phyloP scores from a whole-genome alignment of 2,797 vertebrate genomes.

The Phoxinus dragarum region DNA sequence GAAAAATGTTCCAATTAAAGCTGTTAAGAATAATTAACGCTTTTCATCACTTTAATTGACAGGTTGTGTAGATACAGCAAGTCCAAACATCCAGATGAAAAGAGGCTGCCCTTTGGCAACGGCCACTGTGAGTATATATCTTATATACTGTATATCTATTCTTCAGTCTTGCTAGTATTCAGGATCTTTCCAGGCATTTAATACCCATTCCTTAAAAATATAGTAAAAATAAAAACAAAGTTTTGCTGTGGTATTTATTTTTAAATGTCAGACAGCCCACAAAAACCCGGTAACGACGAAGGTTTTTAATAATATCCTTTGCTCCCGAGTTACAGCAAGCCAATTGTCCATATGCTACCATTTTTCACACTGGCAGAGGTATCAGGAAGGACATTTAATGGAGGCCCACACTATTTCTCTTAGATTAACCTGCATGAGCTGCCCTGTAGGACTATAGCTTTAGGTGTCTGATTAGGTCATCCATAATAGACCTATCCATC shows the following conservation, averaged over 20 bases:
- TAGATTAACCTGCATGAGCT: conserved; percentile 21
- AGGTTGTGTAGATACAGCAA: conserved; percentile 96
- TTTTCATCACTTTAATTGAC: conserved; percentile 74
- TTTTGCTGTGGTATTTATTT: conserved; percentile 21
- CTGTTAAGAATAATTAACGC: conserved; percentile 68
- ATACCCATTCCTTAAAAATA: background rate
- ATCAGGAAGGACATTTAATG: conserved; percentile 36
- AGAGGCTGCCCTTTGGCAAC: conserved; percentile 96
- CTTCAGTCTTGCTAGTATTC: conserved; percentile 17
- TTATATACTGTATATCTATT: background rate
- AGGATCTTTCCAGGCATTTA: conserved; percentile 10
- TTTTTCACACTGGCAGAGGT: conserved; percentile 35
- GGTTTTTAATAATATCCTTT: conserved; percentile 30
- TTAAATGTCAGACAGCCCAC: conserved; percentile 23
- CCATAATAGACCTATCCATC: conserved; percentile 28
- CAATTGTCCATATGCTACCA: conserved; percentile 26
- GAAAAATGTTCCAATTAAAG: conserved; percentile 63
- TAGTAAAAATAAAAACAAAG: background rate
- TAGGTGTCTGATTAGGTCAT: conserved; percentile 39
- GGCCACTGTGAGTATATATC: conserved; percentile 90
- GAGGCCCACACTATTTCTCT: conserved; percentile 15
- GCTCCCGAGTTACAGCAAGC: conserved; percentile 7
- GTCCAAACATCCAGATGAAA: conserved; percentile 94
- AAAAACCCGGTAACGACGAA: background rate
- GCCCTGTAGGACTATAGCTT: conserved; percentile 23